Conservation (phyloP, 2,797 vertebrate genomes). For the Myripristis jacobus region DNA sequence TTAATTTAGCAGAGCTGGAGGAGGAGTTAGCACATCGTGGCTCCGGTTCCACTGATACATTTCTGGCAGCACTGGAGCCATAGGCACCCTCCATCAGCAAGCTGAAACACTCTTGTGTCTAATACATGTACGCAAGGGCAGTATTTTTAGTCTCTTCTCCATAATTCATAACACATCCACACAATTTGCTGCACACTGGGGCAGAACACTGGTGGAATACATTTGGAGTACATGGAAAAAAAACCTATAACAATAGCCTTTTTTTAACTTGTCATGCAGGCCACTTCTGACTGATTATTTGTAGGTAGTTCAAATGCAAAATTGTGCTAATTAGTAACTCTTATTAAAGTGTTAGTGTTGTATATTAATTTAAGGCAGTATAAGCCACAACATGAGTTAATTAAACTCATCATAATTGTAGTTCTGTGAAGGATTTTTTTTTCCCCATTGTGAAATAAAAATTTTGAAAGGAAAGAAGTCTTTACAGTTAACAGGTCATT, state of each 20-base stretch:
- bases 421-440: too few relatives aligned
- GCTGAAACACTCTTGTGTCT: constrained; percentile 22
- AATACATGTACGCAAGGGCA: background rate
- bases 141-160: background rate
- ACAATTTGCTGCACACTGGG: background rate
- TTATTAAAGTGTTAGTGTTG: too few relatives aligned
- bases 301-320: too few relatives aligned
- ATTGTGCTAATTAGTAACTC: too few relatives aligned
- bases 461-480: too few relatives aligned
- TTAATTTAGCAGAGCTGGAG: constrained; percentile 55
- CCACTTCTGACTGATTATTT: too few relatives aligned
- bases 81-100: constrained; percentile 20
- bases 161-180: background rate
- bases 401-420: too few relatives aligned
- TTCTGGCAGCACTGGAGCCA: constrained; percentile 23
- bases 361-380: too few relatives aligned
- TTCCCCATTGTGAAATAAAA: too few relatives aligned
- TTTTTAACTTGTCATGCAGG: background rate
- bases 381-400: too few relatives aligned
- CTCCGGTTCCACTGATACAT: constrained; percentile 48
- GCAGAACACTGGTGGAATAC: background rate
- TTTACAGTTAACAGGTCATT: too few relatives aligned
- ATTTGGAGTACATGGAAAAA: background rate
- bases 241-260: background rate
- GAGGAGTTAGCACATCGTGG: constrained; percentile 51